Percentiles rank a stretch among this genome's conserved stretches.
Evolutionary conservation across 2,888 invertebrate species (phyloP).

Genomic region (Pocota personata): DNA sequence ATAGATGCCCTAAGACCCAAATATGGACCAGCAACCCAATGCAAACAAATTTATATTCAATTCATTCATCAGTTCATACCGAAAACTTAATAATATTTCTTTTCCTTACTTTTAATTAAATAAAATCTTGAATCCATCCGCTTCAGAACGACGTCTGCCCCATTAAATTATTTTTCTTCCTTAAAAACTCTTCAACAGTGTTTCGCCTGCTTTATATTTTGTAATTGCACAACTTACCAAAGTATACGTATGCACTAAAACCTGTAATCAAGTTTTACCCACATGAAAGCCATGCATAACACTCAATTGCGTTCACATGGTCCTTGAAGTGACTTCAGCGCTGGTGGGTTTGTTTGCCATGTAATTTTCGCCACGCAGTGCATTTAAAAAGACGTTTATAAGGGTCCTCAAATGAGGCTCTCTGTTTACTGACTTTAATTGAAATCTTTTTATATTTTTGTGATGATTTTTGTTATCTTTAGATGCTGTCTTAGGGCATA

Average conservation of each 20-base stretch:
- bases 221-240: slow-evolving; percentile 6
- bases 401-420: background rate
- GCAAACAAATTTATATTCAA: too few species aligned
- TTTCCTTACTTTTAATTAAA: too few species aligned
- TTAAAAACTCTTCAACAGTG: background rate
- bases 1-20: too few species aligned
- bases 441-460: background rate
- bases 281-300: slow-evolving; percentile 2
- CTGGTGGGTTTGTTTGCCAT: background rate
- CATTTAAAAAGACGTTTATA: background rate
- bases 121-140: background rate
- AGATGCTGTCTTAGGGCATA: too few species aligned
- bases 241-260: background rate
- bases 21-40: too few species aligned
- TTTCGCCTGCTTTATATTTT: background rate
- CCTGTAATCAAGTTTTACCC: slow-evolving; percentile 14
- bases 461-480: background rate
- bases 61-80: too few species aligned
- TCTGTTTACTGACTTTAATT: background rate
- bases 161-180: background rate
- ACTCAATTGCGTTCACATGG: slow-evolving; percentile 11
- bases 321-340: background rate
- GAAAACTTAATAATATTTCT: too few species aligned
- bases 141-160: background rate
- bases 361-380: background rate